These are phyloP conservation scores for Chiloscyllium punctatum DNA, from an alignment of 2,797 vertebrate genomes.

Conservation along the genomic window DNA sequence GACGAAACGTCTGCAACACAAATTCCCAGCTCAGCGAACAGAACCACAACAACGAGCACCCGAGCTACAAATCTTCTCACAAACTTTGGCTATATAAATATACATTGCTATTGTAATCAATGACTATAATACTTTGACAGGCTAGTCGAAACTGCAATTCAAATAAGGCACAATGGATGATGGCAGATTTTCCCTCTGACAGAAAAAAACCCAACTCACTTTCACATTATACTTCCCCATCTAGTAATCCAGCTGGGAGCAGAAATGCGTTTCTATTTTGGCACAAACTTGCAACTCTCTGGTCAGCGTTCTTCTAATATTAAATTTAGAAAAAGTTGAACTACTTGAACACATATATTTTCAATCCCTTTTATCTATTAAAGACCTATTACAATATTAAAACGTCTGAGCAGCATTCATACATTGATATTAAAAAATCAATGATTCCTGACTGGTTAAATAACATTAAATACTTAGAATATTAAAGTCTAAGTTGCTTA, in stretches of 20 bases:
- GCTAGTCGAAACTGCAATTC: not conserved
- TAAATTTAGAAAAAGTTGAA: not conserved
- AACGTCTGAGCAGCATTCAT: not conserved
- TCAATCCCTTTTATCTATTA: not conserved
- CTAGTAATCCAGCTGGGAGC: not conserved
- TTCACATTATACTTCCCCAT: conserved; percentile 31
- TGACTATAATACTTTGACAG: not conserved
- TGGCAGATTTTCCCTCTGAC: not conserved
- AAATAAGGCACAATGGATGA: not conserved
- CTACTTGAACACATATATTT: not conserved
- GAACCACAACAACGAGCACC: too few relatives aligned
- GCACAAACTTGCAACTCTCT: not conserved
- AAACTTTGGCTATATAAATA: not conserved
- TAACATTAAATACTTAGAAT: not conserved
- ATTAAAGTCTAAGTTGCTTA: not conserved
- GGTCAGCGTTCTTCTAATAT: not conserved
- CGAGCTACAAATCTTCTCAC: too few relatives aligned
- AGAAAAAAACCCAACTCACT: conserved; percentile 23
- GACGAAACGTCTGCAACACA: too few relatives aligned
- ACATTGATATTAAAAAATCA: not conserved
- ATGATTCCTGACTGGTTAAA: not conserved
- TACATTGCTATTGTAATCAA: not conserved
- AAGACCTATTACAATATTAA: not conserved
- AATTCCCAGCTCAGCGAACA: too few relatives aligned
- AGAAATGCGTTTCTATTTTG: not conserved